A percentile compares a stretch with the other conserved stretches of the same genome.
Conservation (phyloP, 2,113 vertebrate species). For the Crotalus tigris region DNA sequence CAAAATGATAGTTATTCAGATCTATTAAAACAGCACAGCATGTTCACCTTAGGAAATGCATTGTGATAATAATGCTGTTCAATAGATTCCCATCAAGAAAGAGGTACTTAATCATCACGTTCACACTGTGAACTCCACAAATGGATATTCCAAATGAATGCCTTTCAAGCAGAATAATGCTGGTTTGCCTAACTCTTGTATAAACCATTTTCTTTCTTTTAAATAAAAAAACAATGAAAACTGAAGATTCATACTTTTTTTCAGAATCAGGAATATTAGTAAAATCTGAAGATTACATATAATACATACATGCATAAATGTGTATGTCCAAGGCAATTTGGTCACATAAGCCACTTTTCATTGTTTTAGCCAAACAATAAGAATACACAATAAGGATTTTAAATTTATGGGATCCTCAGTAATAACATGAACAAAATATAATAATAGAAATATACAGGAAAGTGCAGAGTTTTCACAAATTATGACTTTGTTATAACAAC, state of each 20-base stretch:
- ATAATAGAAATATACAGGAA: not conserved
- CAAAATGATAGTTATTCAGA: not conserved
- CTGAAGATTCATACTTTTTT: not conserved
- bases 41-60: not conserved
- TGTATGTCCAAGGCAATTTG: not conserved
- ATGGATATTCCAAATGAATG: not conserved
- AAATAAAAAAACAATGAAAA: not conserved
- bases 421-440: not conserved
- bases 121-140: accelerated
- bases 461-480: not conserved
- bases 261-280: not conserved
- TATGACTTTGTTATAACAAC: not conserved
- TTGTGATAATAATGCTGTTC: not conserved
- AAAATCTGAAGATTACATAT: not conserved
- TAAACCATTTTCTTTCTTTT: not conserved
- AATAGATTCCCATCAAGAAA: accelerated
- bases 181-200: not conserved
- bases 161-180: not conserved
- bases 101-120: not conserved
- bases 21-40: not conserved
- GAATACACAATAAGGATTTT: not conserved
- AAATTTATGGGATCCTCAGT: not conserved
- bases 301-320: not conserved
- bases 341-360: not conserved
- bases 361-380: not conserved